phyloP scores from a whole-genome alignment of 2,888 invertebrate species.

The Agonum fuliginosum region DNA sequence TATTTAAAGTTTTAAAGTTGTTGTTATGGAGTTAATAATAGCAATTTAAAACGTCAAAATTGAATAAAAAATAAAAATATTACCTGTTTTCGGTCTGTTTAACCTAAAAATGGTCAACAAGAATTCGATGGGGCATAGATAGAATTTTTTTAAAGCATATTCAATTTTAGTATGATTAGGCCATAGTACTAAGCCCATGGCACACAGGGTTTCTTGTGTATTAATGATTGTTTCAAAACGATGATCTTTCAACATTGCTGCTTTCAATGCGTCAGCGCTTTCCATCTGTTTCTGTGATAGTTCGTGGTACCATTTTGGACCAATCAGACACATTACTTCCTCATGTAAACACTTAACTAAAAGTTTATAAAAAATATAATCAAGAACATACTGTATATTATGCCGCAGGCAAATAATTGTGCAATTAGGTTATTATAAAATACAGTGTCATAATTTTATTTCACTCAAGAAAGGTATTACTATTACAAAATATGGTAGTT shows the following conservation, averaged over 20 bases:
- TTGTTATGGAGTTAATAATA: too few species aligned
- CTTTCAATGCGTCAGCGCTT: constrained; percentile 66
- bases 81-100: constrained; percentile 23
- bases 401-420: too few species aligned
- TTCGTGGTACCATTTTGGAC: constrained; percentile 71
- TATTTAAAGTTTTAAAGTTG: too few species aligned
- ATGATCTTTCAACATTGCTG: constrained; percentile 65
- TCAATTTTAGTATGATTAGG: constrained; percentile 66
- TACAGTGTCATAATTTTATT: too few species aligned
- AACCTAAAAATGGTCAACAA: constrained; percentile 69
- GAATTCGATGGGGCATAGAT: constrained; percentile 69
- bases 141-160: constrained; percentile 67
- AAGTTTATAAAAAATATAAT: constrained; percentile 49
- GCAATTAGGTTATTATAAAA: too few species aligned
- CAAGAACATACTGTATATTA: too few species aligned
- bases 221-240: constrained; percentile 64
- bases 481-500: too few species aligned
- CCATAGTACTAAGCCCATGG: constrained; percentile 67
- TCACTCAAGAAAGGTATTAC: too few species aligned
- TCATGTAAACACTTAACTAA: constrained; percentile 62
- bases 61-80: too few species aligned
- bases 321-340: constrained; percentile 63
- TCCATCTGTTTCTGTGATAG: constrained; percentile 68
- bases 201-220: constrained; percentile 66
- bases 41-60: too few species aligned